Conservation (phyloP, 2,113 vertebrate species). For the Plestiodon gilberti region DNA sequence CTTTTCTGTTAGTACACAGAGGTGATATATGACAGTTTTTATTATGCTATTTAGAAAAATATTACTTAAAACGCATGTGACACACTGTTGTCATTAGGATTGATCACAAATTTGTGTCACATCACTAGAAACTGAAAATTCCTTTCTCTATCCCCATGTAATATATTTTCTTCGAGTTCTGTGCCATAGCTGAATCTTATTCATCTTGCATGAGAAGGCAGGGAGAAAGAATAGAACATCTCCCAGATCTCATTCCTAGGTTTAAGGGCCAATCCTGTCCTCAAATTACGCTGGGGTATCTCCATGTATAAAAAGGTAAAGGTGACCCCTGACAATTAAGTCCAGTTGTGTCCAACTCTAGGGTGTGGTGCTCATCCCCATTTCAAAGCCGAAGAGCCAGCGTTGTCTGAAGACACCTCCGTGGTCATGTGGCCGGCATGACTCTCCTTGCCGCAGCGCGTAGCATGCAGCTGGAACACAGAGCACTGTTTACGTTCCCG, state of each 20-base stretch:
- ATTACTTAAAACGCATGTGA: constrained; percentile 55
- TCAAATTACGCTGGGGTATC: neutral
- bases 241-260: neutral
- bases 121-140: constrained; percentile 44
- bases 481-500: too few species aligned
- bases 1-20: constrained; percentile 56
- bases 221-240: neutral
- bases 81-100: constrained; percentile 54
- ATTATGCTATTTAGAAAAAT: constrained; percentile 66
- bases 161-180: constrained; percentile 1
- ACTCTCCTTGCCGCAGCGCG: too few species aligned
- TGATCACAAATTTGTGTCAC: constrained; percentile 37
- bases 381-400: too few species aligned
- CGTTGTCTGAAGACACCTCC: too few species aligned
- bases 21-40: constrained; percentile 57
- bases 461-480: too few species aligned
- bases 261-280: neutral
- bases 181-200: neutral
- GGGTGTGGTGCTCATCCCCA: too few species aligned
- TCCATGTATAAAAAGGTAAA: too few species aligned
- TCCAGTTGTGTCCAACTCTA: too few species aligned
- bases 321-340: too few species aligned
- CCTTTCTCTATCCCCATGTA: constrained; percentile 35
- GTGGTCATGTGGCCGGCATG: too few species aligned
- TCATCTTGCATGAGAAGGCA: neutral